Evolutionary conservation across 2,113 vertebrate genomes (phyloP).

Genomic region (Andinoacara biseriatus): DNA sequence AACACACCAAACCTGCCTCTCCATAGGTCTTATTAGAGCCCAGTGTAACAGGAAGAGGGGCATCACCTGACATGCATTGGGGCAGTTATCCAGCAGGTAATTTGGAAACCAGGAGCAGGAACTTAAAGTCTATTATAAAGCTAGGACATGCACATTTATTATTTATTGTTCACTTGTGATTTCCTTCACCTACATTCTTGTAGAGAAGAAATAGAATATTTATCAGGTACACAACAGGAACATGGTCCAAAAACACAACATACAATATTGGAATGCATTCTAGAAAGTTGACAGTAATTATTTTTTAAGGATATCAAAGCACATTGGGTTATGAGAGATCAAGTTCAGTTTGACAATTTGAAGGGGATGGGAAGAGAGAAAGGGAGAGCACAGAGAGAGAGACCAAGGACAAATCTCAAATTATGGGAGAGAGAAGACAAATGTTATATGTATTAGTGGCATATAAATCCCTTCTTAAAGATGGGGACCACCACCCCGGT

Average conservation of each 20-base stretch:
- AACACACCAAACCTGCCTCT: slow-evolving; percentile 27
- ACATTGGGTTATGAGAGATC: background rate
- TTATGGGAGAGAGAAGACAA: background rate
- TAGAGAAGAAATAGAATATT: slow-evolving; percentile 4
- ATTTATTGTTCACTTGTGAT: slow-evolving; percentile 20
- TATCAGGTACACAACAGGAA: background rate
- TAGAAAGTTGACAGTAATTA: background rate
- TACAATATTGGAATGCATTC: background rate
- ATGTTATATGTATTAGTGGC: background rate
- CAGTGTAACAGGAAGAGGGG: background rate
- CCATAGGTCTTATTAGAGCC: background rate
- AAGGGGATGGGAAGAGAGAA: too few species aligned
- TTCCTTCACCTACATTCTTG: slow-evolving; percentile 4
- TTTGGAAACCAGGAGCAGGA: slow-evolving; percentile 5
- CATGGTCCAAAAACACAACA: background rate
- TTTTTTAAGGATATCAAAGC: background rate
- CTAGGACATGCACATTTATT: slow-evolving; percentile 6
- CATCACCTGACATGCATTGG: background rate
- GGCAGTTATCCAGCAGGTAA: background rate
- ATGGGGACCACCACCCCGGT: too few species aligned
- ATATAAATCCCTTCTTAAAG: background rate
- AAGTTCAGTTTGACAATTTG: background rate
- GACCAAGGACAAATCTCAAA: background rate
- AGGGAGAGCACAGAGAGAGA: background rate
- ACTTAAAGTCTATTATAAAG: slow-evolving; percentile 5